phyloP scores from a whole-genome alignment of 1,140 invertebrate species.

The Drosophila carrolli region DNA sequence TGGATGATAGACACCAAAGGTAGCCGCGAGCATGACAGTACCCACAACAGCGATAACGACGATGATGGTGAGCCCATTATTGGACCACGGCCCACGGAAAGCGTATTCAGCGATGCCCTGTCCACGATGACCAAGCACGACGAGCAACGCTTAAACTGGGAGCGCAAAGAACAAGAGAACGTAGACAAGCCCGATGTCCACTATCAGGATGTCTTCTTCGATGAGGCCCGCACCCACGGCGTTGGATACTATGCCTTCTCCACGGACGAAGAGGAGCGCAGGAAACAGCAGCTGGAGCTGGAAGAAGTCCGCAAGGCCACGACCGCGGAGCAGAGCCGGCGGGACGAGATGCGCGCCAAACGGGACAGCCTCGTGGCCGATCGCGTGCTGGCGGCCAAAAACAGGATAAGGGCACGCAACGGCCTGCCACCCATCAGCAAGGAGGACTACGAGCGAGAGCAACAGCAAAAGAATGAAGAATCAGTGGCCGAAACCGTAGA shows the following conservation, averaged over 20 bases:
- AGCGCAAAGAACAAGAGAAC: conserved; percentile 87
- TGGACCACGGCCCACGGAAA: conserved; percentile 56
- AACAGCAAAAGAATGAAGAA: conserved; percentile 60
- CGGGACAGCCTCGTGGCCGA: conserved; percentile 90
- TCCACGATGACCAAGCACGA: conserved; percentile 84
- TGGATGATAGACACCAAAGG: conserved; percentile 76
- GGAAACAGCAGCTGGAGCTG: conserved; percentile 91
- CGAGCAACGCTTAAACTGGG: conserved; percentile 87
- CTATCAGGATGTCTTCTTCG: conserved; percentile 95
- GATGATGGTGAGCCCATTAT: conserved; percentile 34
- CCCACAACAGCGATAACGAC: conserved; percentile 20
- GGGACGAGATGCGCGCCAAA: conserved; percentile 87
- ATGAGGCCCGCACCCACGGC: conserved; percentile 95
- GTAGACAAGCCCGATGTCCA: conserved; percentile 89
- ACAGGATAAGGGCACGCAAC: conserved; percentile 90
- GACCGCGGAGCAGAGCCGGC: conserved; percentile 87
- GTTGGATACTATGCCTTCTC: conserved; percentile 95
- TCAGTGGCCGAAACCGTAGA: conserved; percentile 85
- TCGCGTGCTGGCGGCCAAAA: conserved; percentile 91
- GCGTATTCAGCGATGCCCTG: conserved; percentile 65
- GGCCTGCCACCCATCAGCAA: conserved; percentile 88
- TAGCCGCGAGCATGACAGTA: conserved; percentile 5
- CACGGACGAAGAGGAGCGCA: conserved; percentile 91
- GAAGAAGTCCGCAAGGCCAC: conserved; percentile 90
- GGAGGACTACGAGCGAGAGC: conserved; percentile 60